A percentile compares a stretch with the other conserved stretches of the same genome.
These are phyloP conservation scores for Trachymyrmex septentrionalis DNA, from an alignment of 1,140 invertebrate genomes.

Conservation along the genomic window DNA sequence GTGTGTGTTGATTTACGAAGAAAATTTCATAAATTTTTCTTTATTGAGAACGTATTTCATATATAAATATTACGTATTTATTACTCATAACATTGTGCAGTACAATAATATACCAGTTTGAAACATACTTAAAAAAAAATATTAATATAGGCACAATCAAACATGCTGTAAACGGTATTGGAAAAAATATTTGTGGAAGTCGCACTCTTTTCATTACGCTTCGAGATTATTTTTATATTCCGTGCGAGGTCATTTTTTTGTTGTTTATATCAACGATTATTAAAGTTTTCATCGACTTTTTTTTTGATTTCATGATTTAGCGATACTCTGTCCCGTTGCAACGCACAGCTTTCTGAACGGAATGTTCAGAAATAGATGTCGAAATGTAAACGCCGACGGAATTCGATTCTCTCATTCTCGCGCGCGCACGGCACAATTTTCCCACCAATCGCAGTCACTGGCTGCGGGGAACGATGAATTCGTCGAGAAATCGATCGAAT, in stretches of 20 bases:
- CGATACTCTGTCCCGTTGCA: not conserved
- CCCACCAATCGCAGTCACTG: not conserved
- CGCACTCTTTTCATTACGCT: not conserved
- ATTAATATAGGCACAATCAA: not conserved
- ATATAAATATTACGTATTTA: slow-evolving; percentile 9
- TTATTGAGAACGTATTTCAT: slow-evolving; percentile 1
- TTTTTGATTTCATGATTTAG: slow-evolving; percentile 17
- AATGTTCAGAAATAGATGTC: slow-evolving; percentile 59
- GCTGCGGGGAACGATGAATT: slow-evolving; percentile 49
- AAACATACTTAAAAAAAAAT: not conserved
- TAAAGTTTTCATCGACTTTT: slow-evolving; percentile 11
- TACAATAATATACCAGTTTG: not conserved
- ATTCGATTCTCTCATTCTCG: slow-evolving; percentile 56
- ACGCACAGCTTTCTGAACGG: slow-evolving; percentile 4
- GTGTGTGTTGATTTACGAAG: not conserved
- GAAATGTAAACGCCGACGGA: slow-evolving; percentile 65
- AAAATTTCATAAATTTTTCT: not conserved
- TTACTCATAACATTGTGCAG: not conserved
- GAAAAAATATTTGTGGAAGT: slow-evolving; percentile 20
- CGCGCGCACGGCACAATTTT: slow-evolving; percentile 54
- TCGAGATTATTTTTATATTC: slow-evolving; percentile 11
- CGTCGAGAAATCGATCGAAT: slow-evolving; percentile 51
- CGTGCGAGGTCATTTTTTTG: not conserved
- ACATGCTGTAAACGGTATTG: not conserved
- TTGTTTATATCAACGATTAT: not conserved